These are phyloP conservation scores for Callorhinus ursinus DNA, from an alignment of 2,113 vertebrate genomes.

Conservation along the genomic window DNA sequence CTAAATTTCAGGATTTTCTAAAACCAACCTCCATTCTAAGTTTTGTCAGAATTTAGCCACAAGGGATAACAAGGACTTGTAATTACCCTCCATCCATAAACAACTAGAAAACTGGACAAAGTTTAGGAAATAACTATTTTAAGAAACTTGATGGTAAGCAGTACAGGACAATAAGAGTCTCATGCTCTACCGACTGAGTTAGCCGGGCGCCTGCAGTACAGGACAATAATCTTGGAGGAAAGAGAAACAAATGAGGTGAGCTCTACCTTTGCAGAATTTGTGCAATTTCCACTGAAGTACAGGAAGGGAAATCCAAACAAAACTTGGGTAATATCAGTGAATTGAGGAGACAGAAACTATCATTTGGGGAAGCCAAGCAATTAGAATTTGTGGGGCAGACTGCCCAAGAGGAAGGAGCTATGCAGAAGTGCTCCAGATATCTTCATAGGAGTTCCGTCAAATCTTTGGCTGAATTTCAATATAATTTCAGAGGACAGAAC, in stretches of 20 bases:
- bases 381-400: not conserved
- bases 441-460: not conserved
- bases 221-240: not conserved
- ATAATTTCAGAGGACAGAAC: not conserved
- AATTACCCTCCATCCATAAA: not conserved
- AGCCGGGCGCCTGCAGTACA: constrained; percentile 86
- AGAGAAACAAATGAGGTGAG: not conserved
- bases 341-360: not conserved
- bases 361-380: not conserved
- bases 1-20: not conserved
- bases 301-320: not conserved
- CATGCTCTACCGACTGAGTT: constrained; percentile 99
- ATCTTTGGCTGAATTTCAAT: not conserved
- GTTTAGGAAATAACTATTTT: not conserved
- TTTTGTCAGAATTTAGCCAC: not conserved
- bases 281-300: not conserved
- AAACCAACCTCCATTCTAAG: not conserved
- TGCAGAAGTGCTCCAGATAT: not conserved
- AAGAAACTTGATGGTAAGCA: not conserved
- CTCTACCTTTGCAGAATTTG: not conserved
- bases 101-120: not conserved
- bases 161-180: constrained; percentile 90
- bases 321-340: not conserved
- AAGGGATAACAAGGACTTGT: not conserved
- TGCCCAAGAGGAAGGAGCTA: not conserved